Base-by-base conservation (phyloP, 2,888 invertebrate genomes). In the Salticus scenicus region DNA sequence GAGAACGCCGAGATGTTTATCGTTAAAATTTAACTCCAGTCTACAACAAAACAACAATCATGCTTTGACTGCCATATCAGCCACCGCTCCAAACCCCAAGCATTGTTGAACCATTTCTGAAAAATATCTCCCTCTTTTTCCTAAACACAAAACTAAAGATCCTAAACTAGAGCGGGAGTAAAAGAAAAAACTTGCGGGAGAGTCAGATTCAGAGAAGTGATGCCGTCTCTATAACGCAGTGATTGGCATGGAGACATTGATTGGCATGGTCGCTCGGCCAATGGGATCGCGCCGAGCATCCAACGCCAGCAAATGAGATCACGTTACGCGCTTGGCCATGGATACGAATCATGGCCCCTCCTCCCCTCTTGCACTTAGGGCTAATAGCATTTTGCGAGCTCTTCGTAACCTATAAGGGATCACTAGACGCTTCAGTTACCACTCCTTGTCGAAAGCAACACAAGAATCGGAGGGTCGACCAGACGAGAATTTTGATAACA, bases 341-440 rank as follows among this genome's bases (percentile, higher is more conserved):
- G 84, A 85, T 78, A 85, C 84, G 79, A 74, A 69, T 74, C 31
- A 28, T 84, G 69, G 74, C 73, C 70, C 73, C 79, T 69, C 74
- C 64, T 71, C 76, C 47, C 63, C 87, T 71, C 37, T 70, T 63
- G 57, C 71, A 63, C 66, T 87, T 80, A 79, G 66, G 78, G 77
- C 84, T 84, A 87, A 87, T 84, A 80, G 84, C 76, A 64, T 80
- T 80, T 78, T 75, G 24, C 67, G 72, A 57, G 74, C 63, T 69
- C 84, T 79, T 70, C 74, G 84, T 74, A 85, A 79, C 78, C 78
- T 85, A 7, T 91, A 90, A 28, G 91, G 91, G 20, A 92, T 89
- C 84, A 85, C 47, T 79, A 64, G 74, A 66, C 78, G 73, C 72
- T 64, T 85, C 84, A 84, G 47, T 85, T 73, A 85, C 84, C 78